Base-by-base conservation (phyloP, 2,797 vertebrate species). In the Erethizon dorsatum region DNA sequence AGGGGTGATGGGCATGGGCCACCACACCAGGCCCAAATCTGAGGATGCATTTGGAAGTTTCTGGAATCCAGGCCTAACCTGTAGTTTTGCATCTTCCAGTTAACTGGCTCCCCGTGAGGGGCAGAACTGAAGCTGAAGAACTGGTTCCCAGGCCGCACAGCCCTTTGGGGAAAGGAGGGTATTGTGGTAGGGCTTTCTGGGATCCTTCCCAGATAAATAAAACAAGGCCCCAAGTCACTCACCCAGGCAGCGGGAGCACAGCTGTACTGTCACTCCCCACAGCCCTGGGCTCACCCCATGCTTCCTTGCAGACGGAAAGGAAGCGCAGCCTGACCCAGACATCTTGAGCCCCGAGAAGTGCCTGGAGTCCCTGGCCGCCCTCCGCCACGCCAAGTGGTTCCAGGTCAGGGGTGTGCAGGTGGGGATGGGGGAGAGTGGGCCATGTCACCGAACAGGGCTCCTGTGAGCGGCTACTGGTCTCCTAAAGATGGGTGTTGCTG, bases 371-470 rank as follows among this genome's bases (percentile, higher is more conserved):
- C 98, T 99, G 96, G 99, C 99, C 6, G 98, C 99, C 82, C 98
- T 99, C 33, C 99, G 99, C 80, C 99, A 99, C 0, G 99, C 99
- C 86, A 99, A 99, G 97, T 99, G 99, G 99, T 99, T 99, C 98
- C 99, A 99, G 99, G 99, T 99, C 98, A 97, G 90, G 10, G 17
- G 61, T 28, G 2, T 13, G 24, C 24, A 20, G 52, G 28, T 0
- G 22, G 1, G 45, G 75, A 22, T 1, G 12, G 69, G 83, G 50
- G 15, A 18, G 47, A 13, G 45, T 15, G 26, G 73, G 73, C 37
- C 57, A 18, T 5, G 37, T 31, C 56, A 17, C 57, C 24, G 9
- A 22, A n/a, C 56, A 61, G 57, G 52, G 22, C 11, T 1, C 17
- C 15, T 2, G 9, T 37, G 15, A 1, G 45, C 5, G 22, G 41